These are phyloP conservation scores for Brachyistius frenatus DNA, from an alignment of 2,113 vertebrate genomes.

Conservation along the genomic window DNA sequence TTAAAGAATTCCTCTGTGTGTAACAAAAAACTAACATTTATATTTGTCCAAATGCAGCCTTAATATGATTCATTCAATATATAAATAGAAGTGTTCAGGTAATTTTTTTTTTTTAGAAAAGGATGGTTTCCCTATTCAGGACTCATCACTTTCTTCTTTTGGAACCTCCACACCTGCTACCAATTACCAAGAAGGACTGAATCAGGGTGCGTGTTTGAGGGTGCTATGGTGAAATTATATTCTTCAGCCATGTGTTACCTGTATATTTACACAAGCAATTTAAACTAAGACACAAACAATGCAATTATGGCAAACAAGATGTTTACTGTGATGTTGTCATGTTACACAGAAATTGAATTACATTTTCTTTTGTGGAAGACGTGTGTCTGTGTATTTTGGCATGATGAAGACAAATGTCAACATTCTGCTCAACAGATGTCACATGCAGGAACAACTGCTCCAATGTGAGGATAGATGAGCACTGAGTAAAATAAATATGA, in stretches of 20 bases:
- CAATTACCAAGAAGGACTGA: conserved; percentile 50
- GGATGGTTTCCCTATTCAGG: conserved; percentile 18
- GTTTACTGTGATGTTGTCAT: neutral
- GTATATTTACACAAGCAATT: neutral
- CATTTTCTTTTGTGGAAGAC: no score
- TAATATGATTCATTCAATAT: conserved; percentile 1
- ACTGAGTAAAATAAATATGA: no score
- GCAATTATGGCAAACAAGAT: neutral
- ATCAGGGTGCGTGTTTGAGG: conserved; percentile 20
- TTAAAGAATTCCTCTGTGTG: neutral
- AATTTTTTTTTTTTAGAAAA: neutral
- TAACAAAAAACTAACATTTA: neutral
- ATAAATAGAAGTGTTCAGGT: neutral
- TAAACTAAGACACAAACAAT: neutral
- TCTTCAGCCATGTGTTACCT: neutral
- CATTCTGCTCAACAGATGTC: no score
- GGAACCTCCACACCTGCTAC: conserved; percentile 40
- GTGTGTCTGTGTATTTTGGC: no score
- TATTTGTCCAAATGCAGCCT: neutral
- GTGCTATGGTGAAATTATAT: conserved; percentile 1
- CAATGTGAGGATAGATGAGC: no score
- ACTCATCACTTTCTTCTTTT: conserved; percentile 48
- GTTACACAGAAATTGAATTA: no score
- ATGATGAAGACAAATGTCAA: no score
- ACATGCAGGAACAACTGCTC: no score